phyloP scores from a whole-genome alignment of 2,113 vertebrate species.

The Riparia riparia region DNA sequence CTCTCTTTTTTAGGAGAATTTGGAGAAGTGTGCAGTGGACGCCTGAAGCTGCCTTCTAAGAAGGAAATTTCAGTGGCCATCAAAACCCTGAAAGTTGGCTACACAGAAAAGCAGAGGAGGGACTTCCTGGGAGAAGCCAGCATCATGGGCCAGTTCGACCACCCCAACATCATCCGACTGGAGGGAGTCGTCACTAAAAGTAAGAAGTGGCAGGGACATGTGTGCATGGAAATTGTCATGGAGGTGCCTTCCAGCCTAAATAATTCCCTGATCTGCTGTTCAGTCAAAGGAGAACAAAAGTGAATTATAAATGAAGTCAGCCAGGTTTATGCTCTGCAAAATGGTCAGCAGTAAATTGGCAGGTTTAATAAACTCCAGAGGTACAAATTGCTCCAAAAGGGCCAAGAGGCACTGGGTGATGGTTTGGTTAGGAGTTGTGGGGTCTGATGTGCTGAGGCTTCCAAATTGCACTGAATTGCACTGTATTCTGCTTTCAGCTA shows the following conservation, averaged over 20 bases:
- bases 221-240: not conserved
- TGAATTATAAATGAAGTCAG: not conserved
- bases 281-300: not conserved
- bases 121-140: constrained; percentile 96
- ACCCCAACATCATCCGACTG: constrained; percentile 96
- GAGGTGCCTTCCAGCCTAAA: not conserved
- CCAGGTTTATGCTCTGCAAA: not conserved
- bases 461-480: not conserved
- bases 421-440: not conserved
- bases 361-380: not conserved
- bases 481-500: not conserved
- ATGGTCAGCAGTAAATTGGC: not conserved
- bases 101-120: constrained; percentile 95
- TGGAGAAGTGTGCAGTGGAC: constrained; percentile 97
- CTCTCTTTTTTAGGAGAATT: constrained; percentile 87
- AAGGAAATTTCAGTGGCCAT: constrained; percentile 98
- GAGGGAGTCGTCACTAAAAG: constrained; percentile 98
- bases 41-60: constrained; percentile 92
- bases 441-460: not conserved
- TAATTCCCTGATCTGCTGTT: not conserved
- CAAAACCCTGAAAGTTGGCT: constrained; percentile 96
- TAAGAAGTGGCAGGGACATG: constrained; percentile 71
- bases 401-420: not conserved
- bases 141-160: constrained; percentile 99
- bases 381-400: not conserved